A percentile compares a stretch with the other conserved stretches of the same genome.
Conservation (phyloP, 1,140 invertebrate species). For the Rhynchophorus ferrugineus region DNA sequence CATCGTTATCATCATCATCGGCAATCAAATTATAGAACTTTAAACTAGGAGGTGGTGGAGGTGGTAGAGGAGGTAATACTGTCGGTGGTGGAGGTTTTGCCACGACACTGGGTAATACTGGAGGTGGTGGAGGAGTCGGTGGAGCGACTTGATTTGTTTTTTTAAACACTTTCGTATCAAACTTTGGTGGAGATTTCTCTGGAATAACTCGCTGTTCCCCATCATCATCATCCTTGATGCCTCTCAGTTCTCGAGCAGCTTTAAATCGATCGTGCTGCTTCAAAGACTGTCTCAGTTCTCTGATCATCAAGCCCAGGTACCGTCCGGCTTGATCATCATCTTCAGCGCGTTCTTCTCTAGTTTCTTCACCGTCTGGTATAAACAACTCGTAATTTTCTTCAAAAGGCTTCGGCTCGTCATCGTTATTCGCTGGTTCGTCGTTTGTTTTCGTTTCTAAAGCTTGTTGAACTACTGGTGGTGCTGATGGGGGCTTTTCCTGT, state of each 20-base stretch:
- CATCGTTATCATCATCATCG: not conserved
- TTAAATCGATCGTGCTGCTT: slow-evolving; percentile 25
- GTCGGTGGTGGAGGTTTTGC: not conserved
- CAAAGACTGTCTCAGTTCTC: slow-evolving; percentile 22
- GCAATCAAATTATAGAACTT: not conserved
- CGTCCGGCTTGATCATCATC: slow-evolving; percentile 9
- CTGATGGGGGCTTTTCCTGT: not conserved
- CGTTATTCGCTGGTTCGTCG: slow-evolving; percentile 12
- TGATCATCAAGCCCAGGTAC: slow-evolving; percentile 23
- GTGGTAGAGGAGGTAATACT: slow-evolving; percentile 9
- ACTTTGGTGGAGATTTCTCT: slow-evolving; percentile 7
- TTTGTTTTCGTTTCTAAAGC: not conserved
- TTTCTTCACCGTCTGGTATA: slow-evolving; percentile 9
- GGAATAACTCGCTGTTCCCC: not conserved
- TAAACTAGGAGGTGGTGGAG: slow-evolving; percentile 5
- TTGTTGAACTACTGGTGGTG: not conserved
- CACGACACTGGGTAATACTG: not conserved
- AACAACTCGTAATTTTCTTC: slow-evolving; percentile 27
- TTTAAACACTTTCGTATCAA: slow-evolving; percentile 10
- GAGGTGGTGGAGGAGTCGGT: not conserved
- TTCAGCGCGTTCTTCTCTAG: not conserved
- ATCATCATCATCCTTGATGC: slow-evolving; percentile 15
- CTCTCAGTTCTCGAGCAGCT: slow-evolving; percentile 19
- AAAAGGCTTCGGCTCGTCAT: slow-evolving; percentile 11
- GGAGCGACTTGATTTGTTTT: not conserved